phyloP scores from a whole-genome alignment of 53 echinoderm and acorn worm genomes.

The Paracentrotus lividus region DNA sequence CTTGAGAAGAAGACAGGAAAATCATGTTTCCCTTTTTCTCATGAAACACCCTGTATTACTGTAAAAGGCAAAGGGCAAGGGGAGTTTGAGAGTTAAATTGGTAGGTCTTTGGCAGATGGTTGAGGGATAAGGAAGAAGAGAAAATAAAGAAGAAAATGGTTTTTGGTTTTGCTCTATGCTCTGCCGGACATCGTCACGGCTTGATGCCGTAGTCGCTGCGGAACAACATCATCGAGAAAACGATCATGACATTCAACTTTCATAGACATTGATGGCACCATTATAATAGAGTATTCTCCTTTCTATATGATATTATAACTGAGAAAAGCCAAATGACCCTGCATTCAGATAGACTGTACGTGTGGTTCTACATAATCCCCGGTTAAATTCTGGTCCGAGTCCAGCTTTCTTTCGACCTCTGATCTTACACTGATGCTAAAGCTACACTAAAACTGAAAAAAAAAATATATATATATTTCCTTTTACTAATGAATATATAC shows the following conservation, averaged over 20 bases:
- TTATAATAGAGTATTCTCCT: background rate
- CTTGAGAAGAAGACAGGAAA: too few species aligned
- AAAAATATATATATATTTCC: too few species aligned
- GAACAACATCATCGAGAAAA: constrained; percentile 32
- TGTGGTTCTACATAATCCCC: too few species aligned
- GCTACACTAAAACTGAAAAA: too few species aligned
- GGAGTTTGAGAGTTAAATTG: background rate
- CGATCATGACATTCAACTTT: constrained; percentile 30
- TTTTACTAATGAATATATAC: too few species aligned
- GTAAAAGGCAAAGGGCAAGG: constrained; percentile 24
- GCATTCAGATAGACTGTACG: too few species aligned
- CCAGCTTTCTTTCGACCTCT: too few species aligned
- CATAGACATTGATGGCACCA: background rate
- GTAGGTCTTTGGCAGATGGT: constrained; percentile 7
- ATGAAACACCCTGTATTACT: too few species aligned
- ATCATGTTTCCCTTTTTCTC: too few species aligned
- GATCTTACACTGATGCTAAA: too few species aligned
- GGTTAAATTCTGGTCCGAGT: too few species aligned
- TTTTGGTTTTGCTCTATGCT: constrained; percentile 28
- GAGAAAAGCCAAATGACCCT: too few species aligned
- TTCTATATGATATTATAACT: background rate
- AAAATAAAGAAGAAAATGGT: background rate
- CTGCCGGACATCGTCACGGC: constrained; percentile 40
- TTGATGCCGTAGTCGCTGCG: background rate
- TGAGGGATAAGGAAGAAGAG: background rate